A percentile compares a stretch with the other conserved stretches of the same genome.
Evolutionary conservation across 1,140 invertebrate genomes (phyloP).

Genomic region (Drosophila orosa): DNA sequence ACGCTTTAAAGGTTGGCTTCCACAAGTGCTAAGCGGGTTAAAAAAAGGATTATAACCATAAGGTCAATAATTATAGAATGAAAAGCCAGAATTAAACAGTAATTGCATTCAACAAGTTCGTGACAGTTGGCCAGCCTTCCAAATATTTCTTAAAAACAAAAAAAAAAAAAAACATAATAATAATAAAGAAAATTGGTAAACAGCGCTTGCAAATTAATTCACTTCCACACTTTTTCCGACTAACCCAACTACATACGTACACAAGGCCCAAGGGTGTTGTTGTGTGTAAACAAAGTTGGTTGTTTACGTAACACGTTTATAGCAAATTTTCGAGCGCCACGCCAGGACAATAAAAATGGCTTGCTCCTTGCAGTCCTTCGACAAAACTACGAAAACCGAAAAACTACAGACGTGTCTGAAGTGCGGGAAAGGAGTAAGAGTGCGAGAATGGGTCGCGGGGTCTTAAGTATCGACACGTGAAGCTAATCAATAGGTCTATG

Average conservation of each 20-base stretch:
- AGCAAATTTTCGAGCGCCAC: constrained; percentile 43
- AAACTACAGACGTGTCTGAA: constrained; percentile 66
- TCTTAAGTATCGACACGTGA: constrained; percentile 70
- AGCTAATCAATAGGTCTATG: constrained; percentile 70
- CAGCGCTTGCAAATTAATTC: constrained; percentile 18
- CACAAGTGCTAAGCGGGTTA: background rate
- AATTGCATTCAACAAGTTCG: constrained; percentile 32
- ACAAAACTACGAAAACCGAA: constrained; percentile 36
- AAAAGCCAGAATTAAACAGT: constrained; percentile 1
- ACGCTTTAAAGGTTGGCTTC: background rate
- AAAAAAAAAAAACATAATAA: background rate
- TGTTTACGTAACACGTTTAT: constrained; percentile 53
- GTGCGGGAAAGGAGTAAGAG: constrained; percentile 11
- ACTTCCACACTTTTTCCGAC: constrained; percentile 1
- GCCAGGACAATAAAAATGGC: constrained; percentile 49
- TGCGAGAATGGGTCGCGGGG: background rate
- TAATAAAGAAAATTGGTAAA: constrained; percentile 18
- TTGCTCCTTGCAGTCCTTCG: constrained; percentile 5
- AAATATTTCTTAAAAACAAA: constrained; percentile 15
- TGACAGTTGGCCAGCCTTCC: constrained; percentile 9
- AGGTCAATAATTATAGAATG: constrained; percentile 1
- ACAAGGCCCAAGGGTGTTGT: constrained; percentile 10
- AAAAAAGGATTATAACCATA: background rate
- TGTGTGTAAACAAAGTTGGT: constrained; percentile 22
- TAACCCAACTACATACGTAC: background rate